Conservation (phyloP, 2,797 vertebrate species). For the Enteromius trimaculatus region DNA sequence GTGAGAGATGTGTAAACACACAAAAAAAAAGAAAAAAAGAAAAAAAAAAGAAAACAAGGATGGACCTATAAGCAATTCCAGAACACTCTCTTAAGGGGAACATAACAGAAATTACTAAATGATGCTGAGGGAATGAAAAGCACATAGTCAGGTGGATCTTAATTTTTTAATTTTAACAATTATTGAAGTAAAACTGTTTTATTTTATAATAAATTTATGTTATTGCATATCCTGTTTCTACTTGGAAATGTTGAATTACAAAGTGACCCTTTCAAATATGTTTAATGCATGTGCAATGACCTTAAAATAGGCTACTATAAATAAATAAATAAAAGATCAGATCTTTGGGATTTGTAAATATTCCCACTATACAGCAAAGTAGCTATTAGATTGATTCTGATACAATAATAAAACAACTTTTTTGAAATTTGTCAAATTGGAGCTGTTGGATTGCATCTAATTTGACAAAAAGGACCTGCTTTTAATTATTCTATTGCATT, state of each 20-base stretch:
- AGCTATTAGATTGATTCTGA: background rate
- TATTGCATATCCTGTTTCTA: background rate
- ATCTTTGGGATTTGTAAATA: background rate
- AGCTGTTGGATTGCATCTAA: background rate
- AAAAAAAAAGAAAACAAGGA: background rate
- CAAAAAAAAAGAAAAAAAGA: no score
- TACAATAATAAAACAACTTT: background rate
- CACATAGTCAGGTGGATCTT: background rate
- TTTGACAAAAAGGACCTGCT: background rate
- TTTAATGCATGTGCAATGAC: background rate
- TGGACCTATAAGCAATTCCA: background rate
- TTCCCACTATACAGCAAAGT: background rate
- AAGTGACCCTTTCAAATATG: background rate
- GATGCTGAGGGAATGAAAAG: background rate
- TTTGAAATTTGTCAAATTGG: background rate
- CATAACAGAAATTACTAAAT: background rate
- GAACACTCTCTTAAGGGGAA: background rate
- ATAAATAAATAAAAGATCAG: background rate
- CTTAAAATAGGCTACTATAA: background rate
- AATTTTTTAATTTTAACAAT: background rate
- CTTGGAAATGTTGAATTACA: background rate
- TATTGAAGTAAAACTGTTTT: background rate
- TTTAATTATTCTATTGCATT: background rate
- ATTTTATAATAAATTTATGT: background rate
- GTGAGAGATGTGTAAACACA: conserved; percentile 36